phyloP scores from a whole-genome alignment of 2,113 vertebrate genomes.

The Lepidothrix coronata region DNA sequence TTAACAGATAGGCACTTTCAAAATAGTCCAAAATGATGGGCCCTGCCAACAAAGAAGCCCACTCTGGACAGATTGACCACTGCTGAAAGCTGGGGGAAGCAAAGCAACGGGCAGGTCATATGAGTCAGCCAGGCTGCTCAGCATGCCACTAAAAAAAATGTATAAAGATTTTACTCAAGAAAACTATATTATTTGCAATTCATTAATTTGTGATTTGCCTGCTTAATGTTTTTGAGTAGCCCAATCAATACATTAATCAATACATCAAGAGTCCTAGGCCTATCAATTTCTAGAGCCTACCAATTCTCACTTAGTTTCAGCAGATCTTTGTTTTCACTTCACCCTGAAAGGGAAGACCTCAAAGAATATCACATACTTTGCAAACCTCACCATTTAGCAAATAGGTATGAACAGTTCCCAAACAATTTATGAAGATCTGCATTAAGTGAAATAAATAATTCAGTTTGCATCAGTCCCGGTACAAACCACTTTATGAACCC shows the following conservation, averaged over 20 bases:
- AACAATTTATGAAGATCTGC: neutral
- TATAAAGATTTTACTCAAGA: neutral
- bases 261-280: accelerated
- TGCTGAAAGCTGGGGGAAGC: neutral
- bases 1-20: neutral
- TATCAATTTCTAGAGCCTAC: neutral
- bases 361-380: neutral
- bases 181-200: neutral
- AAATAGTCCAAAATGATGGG: neutral
- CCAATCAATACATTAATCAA: neutral
- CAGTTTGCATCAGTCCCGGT: neutral
- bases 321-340: neutral
- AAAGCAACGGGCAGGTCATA: neutral
- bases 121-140: neutral
- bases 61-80: neutral
- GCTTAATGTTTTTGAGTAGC: neutral
- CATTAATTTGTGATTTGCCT: neutral
- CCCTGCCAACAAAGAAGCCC: neutral
- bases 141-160: neutral
- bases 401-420: neutral
- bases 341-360: neutral
- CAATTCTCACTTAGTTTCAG: neutral
- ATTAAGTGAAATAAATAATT: neutral
- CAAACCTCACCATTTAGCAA: neutral
- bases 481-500: neutral